These are phyloP conservation scores for Tetragonula clypearis DNA, from an alignment of 1,140 invertebrate genomes.

Conservation along the genomic window DNA sequence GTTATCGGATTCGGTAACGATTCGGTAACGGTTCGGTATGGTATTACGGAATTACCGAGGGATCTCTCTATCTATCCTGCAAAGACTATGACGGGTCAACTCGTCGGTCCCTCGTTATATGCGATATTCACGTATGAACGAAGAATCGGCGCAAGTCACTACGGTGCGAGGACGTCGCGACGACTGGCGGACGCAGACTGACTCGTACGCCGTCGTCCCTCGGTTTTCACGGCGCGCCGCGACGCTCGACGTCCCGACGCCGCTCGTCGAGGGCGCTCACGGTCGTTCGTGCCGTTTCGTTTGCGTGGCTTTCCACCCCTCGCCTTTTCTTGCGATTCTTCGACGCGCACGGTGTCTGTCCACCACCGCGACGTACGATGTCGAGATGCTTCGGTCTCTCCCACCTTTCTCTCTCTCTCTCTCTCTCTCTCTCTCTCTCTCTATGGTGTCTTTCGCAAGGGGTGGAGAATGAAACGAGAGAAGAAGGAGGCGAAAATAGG, in stretches of 20 bases:
- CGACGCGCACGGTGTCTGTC: not conserved
- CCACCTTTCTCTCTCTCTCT: not conserved
- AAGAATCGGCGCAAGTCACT: slow-evolving; percentile 24
- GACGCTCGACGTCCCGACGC: slow-evolving; percentile 70
- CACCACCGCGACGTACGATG: not conserved
- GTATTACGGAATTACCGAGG: not conserved
- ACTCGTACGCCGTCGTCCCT: slow-evolving; percentile 52
- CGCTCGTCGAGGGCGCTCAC: slow-evolving; percentile 65
- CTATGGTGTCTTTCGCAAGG: not conserved
- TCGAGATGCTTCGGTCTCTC: not conserved
- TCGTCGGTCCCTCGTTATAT: not conserved
- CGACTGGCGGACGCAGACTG: slow-evolving; percentile 77
- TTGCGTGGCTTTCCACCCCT: slow-evolving; percentile 48
- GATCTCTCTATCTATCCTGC: not conserved
- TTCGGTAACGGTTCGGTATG: not conserved
- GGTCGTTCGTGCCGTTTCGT: slow-evolving; percentile 43
- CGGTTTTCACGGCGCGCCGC: slow-evolving; percentile 61
- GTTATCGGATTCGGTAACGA: too few relatives aligned
- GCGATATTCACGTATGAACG: slow-evolving; percentile 33
- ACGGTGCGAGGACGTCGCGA: slow-evolving; percentile 66
- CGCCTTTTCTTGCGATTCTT: slow-evolving; percentile 59
- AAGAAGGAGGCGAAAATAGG: not conserved
- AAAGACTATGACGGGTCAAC: not conserved
- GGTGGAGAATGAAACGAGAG: not conserved
- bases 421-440: not conserved